Percentiles rank a stretch among this genome's conserved stretches.
Evolutionary conservation across 30 jellyfish, hydroid and myxozoan genomes (phyloP).

Genomic region (Aurelia sp.): DNA sequence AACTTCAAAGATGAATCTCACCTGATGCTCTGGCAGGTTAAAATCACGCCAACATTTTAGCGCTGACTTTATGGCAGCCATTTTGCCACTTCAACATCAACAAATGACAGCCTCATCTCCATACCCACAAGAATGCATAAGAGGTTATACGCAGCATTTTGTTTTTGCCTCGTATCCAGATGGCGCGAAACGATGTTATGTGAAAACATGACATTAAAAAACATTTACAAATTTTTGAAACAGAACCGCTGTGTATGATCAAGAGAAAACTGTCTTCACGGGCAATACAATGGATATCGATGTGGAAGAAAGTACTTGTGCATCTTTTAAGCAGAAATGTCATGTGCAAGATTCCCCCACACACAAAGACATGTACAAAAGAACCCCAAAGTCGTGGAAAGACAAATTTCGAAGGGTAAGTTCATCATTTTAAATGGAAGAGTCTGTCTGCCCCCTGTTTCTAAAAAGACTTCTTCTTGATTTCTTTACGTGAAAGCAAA

Average conservation of each 20-base stretch:
- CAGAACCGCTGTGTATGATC: not conserved
- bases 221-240: not conserved
- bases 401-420: slow-evolving; percentile 84
- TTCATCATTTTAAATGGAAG: too few relatives aligned
- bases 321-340: slow-evolving; percentile 6
- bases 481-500: too few relatives aligned
- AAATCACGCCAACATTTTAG: slow-evolving; percentile 94
- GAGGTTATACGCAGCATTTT: not conserved
- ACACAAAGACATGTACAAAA: slow-evolving; percentile 49
- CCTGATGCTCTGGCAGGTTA: slow-evolving; percentile 89
- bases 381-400: slow-evolving; percentile 76
- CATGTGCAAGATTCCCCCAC: slow-evolving; percentile 4
- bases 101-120: slow-evolving; percentile 18
- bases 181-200: too few relatives aligned
- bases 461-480: too few relatives aligned
- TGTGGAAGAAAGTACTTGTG: not conserved
- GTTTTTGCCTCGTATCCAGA: too few relatives aligned
- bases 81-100: slow-evolving; percentile 67
- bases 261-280: not conserved
- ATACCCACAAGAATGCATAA: not conserved
- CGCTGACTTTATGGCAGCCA: slow-evolving; percentile 88
- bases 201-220: too few relatives aligned
- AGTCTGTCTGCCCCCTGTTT: too few relatives aligned
- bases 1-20: not conserved
- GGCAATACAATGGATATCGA: slow-evolving; percentile 39